Conservation (phyloP, 2,888 invertebrate genomes). For the Meiosimyza platycephala region DNA sequence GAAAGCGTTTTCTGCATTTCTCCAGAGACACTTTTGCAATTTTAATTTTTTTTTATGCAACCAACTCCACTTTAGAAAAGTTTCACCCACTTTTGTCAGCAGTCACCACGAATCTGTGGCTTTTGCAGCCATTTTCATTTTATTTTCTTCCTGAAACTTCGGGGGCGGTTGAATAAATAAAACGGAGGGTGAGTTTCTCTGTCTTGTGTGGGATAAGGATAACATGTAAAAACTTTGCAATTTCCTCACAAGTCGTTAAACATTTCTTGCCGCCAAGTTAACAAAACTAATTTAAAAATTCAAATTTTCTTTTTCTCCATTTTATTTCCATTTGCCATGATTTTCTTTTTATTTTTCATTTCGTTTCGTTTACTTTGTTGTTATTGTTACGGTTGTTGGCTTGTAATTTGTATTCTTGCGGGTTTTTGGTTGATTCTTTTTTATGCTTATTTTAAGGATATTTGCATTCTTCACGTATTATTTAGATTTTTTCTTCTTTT, state of each 20-base stretch:
- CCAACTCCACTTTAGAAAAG: background rate
- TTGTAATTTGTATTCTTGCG: slow-evolving; percentile 62
- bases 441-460: slow-evolving; percentile 27
- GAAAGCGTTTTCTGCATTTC: slow-evolving; percentile 30
- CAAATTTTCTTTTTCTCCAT: slow-evolving; percentile 62
- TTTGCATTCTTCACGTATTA: slow-evolving; percentile 4
- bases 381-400: slow-evolving; percentile 46
- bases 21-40: slow-evolving; percentile 17
- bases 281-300: slow-evolving; percentile 68
- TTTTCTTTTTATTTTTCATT: slow-evolving; percentile 45
- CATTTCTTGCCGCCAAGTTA: slow-evolving; percentile 58
- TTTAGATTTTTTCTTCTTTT: slow-evolving; percentile 4
- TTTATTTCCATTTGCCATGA: slow-evolving; percentile 36
- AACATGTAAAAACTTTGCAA: slow-evolving; percentile 51
- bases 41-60: background rate
- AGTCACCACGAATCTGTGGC: slow-evolving; percentile 19
- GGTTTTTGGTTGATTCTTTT: slow-evolving; percentile 56
- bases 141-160: background rate
- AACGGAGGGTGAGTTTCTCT: no score
- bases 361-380: slow-evolving; percentile 18
- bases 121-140: slow-evolving; percentile 32
- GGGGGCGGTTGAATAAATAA: no score
- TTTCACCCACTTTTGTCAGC: slow-evolving; percentile 27
- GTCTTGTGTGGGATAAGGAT: background rate
- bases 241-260: slow-evolving; percentile 65